Percentiles rank a stretch among this genome's conserved stretches.
These are phyloP conservation scores for Conops quadrifasciatus DNA, from an alignment of 2,888 invertebrate genomes.

Conservation along the genomic window DNA sequence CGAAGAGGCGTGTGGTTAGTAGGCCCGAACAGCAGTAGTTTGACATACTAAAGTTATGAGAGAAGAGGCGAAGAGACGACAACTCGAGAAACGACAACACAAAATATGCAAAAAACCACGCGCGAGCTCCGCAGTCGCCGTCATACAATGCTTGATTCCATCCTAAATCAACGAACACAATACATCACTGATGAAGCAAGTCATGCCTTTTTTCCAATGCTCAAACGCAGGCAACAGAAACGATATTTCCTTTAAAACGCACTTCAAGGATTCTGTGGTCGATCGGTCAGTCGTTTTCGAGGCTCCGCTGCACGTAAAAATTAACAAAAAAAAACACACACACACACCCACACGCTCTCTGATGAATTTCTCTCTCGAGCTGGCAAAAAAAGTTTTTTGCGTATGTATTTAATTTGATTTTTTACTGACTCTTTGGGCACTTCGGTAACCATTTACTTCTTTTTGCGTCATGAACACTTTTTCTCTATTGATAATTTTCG, in stretches of 20 bases:
- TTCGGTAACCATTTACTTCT: neutral
- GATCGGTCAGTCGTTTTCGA: no score
- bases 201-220: no score
- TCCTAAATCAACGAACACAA: no score
- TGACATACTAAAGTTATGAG: neutral
- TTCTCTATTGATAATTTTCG: no score
- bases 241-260: no score
- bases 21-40: neutral
- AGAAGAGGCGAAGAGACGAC: neutral
- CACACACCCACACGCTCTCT: constrained; percentile 11
- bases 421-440: no score
- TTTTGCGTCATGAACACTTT: neutral
- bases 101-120: neutral
- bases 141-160: neutral
- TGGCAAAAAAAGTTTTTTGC: constrained; percentile 3
- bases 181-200: no score
- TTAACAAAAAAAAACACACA: constrained; percentile 20
- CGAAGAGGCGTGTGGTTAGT: neutral
- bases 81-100: neutral
- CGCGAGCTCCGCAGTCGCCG: neutral
- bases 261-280: constrained; percentile 18
- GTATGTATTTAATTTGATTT: neutral
- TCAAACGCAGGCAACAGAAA: no score
- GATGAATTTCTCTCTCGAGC: constrained; percentile 18
- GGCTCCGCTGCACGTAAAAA: constrained; percentile 21